Conservation (phyloP, 2,113 vertebrate genomes). For the Glaucomys volans region DNA sequence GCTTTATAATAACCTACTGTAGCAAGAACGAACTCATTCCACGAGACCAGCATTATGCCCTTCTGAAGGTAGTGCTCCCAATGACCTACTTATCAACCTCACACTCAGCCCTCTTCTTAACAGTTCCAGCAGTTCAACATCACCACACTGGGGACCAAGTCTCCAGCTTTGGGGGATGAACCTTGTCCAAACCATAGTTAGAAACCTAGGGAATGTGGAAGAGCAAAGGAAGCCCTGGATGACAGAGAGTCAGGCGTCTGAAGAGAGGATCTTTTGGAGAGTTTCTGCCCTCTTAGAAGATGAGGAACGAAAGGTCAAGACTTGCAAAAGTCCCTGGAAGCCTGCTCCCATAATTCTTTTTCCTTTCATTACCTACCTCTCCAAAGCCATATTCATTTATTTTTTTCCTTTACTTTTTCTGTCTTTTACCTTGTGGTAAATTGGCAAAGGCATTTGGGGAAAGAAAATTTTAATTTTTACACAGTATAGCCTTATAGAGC, state of each 20-base stretch:
- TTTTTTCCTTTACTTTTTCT: not conserved
- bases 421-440: slow-evolving; percentile 46
- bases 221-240: not conserved
- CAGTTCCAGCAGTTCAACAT: not conserved
- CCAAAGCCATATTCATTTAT: not conserved
- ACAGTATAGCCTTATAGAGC: not conserved
- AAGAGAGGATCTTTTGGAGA: not conserved
- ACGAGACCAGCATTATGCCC: not conserved
- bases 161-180: not conserved
- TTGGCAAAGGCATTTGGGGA: not conserved
- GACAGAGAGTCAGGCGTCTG: not conserved
- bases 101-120: not conserved
- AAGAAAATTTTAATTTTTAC: slow-evolving; percentile 36
- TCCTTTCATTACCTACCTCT: not conserved
- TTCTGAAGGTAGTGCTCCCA: not conserved
- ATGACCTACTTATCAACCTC: not conserved
- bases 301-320: not conserved
- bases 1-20: not conserved
- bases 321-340: not conserved
- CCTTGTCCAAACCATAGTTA: not conserved
- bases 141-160: too few relatives aligned
- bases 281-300: slow-evolving; percentile 5
- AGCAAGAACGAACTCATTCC: not conserved
- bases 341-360: not conserved
- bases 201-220: not conserved